These are phyloP conservation scores for Cromileptes altivelis DNA, from an alignment of 2,113 vertebrate species.

Conservation along the genomic window DNA sequence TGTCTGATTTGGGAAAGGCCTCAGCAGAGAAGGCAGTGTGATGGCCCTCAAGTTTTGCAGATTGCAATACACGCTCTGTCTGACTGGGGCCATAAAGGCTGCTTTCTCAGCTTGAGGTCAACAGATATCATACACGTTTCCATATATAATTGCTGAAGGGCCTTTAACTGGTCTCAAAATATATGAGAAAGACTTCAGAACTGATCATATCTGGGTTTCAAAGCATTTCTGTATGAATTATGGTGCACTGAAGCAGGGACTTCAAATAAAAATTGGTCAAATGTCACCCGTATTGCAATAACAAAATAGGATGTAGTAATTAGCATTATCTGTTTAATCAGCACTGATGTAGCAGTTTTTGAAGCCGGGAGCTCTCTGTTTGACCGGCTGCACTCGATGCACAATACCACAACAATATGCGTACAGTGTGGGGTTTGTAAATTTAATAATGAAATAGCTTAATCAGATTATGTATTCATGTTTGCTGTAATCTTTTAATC, in stretches of 20 bases:
- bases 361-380: background rate
- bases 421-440: slow-evolving; percentile 30
- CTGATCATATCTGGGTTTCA: background rate
- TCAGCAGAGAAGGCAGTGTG: too few species aligned
- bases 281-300: background rate
- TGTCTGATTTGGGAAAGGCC: too few species aligned
- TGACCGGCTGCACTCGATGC: background rate
- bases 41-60: too few species aligned
- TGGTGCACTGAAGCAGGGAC: too few species aligned
- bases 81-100: background rate
- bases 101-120: background rate
- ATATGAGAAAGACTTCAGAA: background rate
- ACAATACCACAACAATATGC: slow-evolving; percentile 15
- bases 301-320: background rate
- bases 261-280: background rate
- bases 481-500: slow-evolving; percentile 73
- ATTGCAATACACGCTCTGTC: too few species aligned
- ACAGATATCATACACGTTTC: background rate
- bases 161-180: background rate
- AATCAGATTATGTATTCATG: slow-evolving; percentile 68
- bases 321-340: background rate
- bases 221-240: too few species aligned
- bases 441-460: slow-evolving; percentile 54
- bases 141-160: background rate
- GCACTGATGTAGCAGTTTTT: background rate